Base-by-base conservation (phyloP, 2,797 vertebrate species). In the Vipera ursinii region DNA sequence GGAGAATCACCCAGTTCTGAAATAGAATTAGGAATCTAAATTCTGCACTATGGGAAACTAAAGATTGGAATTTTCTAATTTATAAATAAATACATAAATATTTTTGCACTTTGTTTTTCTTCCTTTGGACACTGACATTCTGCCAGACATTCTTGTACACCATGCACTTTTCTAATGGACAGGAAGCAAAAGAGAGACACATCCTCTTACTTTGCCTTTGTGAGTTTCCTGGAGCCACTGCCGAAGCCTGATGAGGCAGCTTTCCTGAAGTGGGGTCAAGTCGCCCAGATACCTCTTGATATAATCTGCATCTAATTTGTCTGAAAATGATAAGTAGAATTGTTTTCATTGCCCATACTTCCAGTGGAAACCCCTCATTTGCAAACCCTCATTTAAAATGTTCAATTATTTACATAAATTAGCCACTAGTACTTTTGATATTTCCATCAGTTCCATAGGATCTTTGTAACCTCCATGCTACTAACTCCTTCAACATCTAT, bases 201-300 rank as follows among this genome's bases (percentile, higher is more conserved):
- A 55, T 78, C 93, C 78, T 63, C 89, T 97, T 96, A 99, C 99
- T 96, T 99, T 99, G 97, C 99, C 99, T 96, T 99, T 99, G 97
- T 99, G 99, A 0, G 98, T 99, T 94, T 99, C 99, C 97, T 99
- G 99, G 15, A 99, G 98, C 99, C 99, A 99, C 96, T 98, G 98
- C 44, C 99, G 98, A 87, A 99, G 98, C 20, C 98, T 97, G 96
- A 99, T 99, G 87, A 99, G 98, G 96, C 99, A 99, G 97, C 99
- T 99, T 96, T 99, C 99, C 97, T 99, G 99, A 94, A 99, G 97
- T 0, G 99, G 99, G 0, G 99, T 99, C 96, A 99, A 97, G 97
- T 99, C 99, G 0, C 99, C 99, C 94, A 99, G 97, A 96, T 99
- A 99, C 32, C 99, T 98, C 96, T 99, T 99, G 96, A 99, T 99